phyloP scores from a whole-genome alignment of 2,113 vertebrate genomes.

The Pyrgilauda ruficollis region DNA sequence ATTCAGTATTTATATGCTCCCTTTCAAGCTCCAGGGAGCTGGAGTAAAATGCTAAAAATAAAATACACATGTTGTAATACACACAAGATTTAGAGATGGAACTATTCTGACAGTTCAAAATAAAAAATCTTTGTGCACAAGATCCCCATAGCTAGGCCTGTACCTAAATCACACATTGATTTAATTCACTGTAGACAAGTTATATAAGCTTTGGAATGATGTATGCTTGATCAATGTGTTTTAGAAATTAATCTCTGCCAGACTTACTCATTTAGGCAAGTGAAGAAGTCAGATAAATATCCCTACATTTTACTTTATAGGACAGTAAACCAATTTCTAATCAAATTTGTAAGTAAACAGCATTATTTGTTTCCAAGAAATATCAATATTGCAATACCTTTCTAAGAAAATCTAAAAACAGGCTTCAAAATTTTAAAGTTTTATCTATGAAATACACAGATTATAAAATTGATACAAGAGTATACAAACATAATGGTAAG shows the following conservation, averaged over 20 bases:
- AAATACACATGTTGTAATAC: background rate
- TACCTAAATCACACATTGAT: slow-evolving; percentile 44
- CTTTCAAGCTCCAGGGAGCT: slow-evolving; percentile 22
- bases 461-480: fast-evolving
- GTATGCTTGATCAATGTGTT: slow-evolving; percentile 17
- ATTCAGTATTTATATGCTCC: slow-evolving; percentile 13
- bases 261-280: slow-evolving; percentile 24
- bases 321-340: slow-evolving; percentile 46
- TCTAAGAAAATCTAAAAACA: background rate
- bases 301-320: background rate
- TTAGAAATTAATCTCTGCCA: slow-evolving; percentile 4
- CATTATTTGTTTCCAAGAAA: slow-evolving; percentile 16
- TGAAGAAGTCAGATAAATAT: slow-evolving; percentile 37
- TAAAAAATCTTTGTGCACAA: slow-evolving; percentile 14
- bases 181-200: background rate
- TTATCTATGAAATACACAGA: background rate
- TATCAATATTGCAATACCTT: background rate
- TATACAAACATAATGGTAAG: background rate
- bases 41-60: slow-evolving; percentile 39
- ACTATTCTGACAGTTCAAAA: slow-evolving; percentile 1
- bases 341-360: slow-evolving; percentile 29
- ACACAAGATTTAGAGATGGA: slow-evolving; percentile 10
- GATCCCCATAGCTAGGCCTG: background rate
- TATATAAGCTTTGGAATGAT: slow-evolving; percentile 1
- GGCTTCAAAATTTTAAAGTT: background rate